These are phyloP conservation scores for Xenopus petersii DNA, from an alignment of 2,797 vertebrate genomes.

Conservation along the genomic window DNA sequence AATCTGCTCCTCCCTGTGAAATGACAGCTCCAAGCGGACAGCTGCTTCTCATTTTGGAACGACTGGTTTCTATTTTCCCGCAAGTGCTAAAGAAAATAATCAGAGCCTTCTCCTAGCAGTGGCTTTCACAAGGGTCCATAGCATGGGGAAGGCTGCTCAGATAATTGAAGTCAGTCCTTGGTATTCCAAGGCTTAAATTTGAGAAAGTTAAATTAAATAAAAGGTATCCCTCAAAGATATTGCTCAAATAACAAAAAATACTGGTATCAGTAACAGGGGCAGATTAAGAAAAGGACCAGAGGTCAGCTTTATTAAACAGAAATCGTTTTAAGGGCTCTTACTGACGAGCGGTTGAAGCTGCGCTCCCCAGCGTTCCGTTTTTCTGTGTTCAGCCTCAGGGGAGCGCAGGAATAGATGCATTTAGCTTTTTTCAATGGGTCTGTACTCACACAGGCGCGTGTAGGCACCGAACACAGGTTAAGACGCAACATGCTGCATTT, in stretches of 20 bases:
- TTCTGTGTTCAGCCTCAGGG: no score
- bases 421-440: no score
- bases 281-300: slow-evolving; percentile 6
- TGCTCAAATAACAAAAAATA: slow-evolving; percentile 56
- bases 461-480: no score
- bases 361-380: no score
- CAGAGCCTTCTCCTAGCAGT: slow-evolving; percentile 69
- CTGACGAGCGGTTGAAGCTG: no score
- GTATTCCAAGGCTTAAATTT: slow-evolving; percentile 61
- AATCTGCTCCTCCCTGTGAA: slow-evolving; percentile 56
- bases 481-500: no score
- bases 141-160: slow-evolving; percentile 64
- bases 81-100: slow-evolving; percentile 77
- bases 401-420: no score
- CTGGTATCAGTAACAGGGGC: slow-evolving; percentile 19
- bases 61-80: slow-evolving; percentile 69
- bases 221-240: slow-evolving; percentile 36
- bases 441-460: no score
- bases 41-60: slow-evolving; percentile 79
- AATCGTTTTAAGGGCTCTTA: no score
- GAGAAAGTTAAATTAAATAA: slow-evolving; percentile 13
- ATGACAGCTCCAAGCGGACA: slow-evolving; percentile 68
- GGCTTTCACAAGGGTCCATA: slow-evolving; percentile 63
- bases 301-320: slow-evolving; percentile 8
- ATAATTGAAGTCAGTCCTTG: slow-evolving; percentile 75